Evolutionary conservation across 1,140 invertebrate species (phyloP).

Genomic region (Zaprionus inermis): DNA sequence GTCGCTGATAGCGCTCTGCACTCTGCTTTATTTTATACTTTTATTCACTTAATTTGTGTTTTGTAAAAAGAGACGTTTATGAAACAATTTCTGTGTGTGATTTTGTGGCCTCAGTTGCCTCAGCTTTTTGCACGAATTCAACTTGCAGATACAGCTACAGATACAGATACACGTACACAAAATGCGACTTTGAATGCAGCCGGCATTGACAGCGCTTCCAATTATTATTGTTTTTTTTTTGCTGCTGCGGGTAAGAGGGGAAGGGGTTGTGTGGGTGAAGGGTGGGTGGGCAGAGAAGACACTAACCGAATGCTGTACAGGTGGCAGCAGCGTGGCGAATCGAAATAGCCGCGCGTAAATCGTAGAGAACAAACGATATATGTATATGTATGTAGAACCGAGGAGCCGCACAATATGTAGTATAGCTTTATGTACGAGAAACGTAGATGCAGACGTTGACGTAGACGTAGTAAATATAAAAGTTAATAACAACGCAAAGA

Average conservation of each 20-base stretch:
- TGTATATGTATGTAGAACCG: conserved; percentile 9
- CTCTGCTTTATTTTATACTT: conserved; percentile 31
- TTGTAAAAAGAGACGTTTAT: conserved; percentile 43
- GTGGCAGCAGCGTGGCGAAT: conserved; percentile 62
- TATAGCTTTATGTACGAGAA: too few species aligned
- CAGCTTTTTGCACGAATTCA: conserved; percentile 31
- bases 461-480: conserved; percentile 72
- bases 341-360: conserved; percentile 53
- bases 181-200: conserved; percentile 40
- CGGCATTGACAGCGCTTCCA: conserved; percentile 48
- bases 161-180: conserved; percentile 38
- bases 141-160: conserved; percentile 24
- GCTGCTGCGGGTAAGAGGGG: conserved; percentile 6
- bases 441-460: conserved; percentile 19
- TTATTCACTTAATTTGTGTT: conserved; percentile 23
- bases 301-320: conserved; percentile 49
- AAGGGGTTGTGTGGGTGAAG: conserved; percentile 6
- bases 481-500: conserved; percentile 80
- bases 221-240: conserved; percentile 36
- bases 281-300: conserved; percentile 11
- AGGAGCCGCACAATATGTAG: conserved; percentile 30
- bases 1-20: conserved; percentile 54
- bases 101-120: conserved; percentile 2
- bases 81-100: conserved; percentile 21
- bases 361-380: conserved; percentile 63